Evolutionary conservation across 2,888 invertebrate species (phyloP).

Genomic region (Leucophenga montana): DNA sequence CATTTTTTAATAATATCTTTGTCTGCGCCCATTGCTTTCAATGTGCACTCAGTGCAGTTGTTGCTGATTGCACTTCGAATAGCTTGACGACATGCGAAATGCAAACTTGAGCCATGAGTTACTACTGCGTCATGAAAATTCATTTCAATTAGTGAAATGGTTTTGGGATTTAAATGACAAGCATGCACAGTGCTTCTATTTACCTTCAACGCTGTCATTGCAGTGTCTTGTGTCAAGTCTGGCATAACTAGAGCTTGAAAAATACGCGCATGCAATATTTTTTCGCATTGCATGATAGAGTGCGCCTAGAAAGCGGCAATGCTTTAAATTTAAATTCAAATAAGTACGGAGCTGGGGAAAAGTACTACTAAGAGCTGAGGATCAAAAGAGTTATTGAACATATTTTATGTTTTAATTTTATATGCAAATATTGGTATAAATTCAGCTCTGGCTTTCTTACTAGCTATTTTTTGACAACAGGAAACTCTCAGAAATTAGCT

Average conservation of each 20-base stretch:
- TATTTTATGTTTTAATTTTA: too few species aligned
- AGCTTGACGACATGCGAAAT: not conserved
- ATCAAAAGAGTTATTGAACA: too few species aligned
- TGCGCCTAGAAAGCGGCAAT: conserved; percentile 16
- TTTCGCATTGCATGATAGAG: not conserved
- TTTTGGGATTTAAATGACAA: conserved; percentile 63
- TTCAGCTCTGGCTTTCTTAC: too few species aligned
- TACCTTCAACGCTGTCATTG: not conserved
- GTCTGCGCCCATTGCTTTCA: too few species aligned
- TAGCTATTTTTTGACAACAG: too few species aligned
- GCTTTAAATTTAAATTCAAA: conserved; percentile 1
- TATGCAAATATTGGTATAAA: too few species aligned
- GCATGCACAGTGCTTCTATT: not conserved
- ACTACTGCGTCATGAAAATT: conserved; percentile 56
- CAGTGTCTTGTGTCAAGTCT: not conserved
- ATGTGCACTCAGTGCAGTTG: not conserved
- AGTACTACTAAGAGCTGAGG: too few species aligned
- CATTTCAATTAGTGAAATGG: conserved; percentile 70
- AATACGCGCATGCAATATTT: not conserved
- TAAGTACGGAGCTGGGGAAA: too few species aligned
- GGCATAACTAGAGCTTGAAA: not conserved
- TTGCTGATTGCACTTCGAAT: not conserved
- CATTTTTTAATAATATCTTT: too few species aligned
- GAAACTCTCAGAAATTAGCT: too few species aligned
- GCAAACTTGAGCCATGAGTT: not conserved